A percentile compares a stretch with the other conserved stretches of the same genome.
phyloP scores from a whole-genome alignment of 37 sponge, comb jelly and placozoan species.

The Tethya wilhelma region DNA sequence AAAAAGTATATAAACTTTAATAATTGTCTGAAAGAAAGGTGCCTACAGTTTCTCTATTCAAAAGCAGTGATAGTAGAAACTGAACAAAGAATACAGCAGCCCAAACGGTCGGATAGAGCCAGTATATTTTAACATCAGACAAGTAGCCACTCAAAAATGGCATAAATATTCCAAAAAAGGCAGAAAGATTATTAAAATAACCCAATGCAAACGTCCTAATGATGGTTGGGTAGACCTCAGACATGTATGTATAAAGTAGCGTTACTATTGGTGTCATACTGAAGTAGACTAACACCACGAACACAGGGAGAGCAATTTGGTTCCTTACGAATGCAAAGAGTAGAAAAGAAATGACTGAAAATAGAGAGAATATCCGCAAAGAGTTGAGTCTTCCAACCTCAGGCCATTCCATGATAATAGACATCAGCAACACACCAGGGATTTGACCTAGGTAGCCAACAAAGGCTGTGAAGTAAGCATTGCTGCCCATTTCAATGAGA shows the following conservation, averaged over 20 bases:
- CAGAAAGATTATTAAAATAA: conserved; percentile 2
- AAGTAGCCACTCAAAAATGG: conserved; percentile 48
- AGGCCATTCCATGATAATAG: conserved; percentile 68
- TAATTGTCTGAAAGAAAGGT: too few relatives aligned
- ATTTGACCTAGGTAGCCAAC: conserved; percentile 45
- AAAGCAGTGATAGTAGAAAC: conserved; percentile 41
- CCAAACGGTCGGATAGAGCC: conserved; percentile 62
- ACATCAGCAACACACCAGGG: conserved; percentile 61
- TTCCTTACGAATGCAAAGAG: conserved; percentile 43
- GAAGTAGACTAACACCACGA: conserved; percentile 53
- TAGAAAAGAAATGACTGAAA: conserved; percentile 28
- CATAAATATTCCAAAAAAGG: background rate
- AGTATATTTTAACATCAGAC: conserved; percentile 1
- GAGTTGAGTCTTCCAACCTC: conserved; percentile 64
- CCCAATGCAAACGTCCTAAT: conserved; percentile 20
- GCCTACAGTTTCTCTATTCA: conserved; percentile 42
- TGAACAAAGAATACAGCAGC: conserved; percentile 22
- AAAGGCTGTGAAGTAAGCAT: conserved; percentile 52
- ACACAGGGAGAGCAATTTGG: conserved; percentile 29
- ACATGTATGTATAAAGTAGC: conserved; percentile 49
- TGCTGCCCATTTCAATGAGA: conserved; percentile 10
- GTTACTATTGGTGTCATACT: conserved; percentile 36
- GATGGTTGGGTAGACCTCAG: conserved; percentile 66
- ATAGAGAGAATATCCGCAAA: conserved; percentile 21
- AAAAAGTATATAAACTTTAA: too few relatives aligned